phyloP scores from a whole-genome alignment of 2,888 invertebrate species.

The Elegia similella region DNA sequence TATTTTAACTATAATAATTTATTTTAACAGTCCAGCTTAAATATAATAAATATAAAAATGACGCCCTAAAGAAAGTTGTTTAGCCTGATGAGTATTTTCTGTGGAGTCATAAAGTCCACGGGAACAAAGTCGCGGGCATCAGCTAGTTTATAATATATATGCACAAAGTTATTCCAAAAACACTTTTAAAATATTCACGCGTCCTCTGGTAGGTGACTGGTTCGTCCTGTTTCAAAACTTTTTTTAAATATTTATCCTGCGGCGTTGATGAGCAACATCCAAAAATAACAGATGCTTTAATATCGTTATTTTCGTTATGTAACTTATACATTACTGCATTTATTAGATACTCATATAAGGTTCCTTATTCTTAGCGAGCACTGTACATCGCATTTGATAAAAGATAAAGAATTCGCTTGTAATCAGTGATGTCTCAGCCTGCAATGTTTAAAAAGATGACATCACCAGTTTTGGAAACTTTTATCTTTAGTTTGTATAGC shows the following conservation, averaged over 20 bases:
- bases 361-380: not conserved
- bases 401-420: not conserved
- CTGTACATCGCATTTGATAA: not conserved
- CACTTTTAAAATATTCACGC: not conserved
- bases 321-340: not conserved
- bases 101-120: no score
- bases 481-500: constrained; percentile 6
- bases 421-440: not conserved
- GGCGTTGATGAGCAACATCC: not conserved
- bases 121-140: no score
- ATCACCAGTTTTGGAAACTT: constrained; percentile 33
- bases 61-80: no score
- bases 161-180: no score
- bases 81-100: no score
- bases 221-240: not conserved
- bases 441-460: constrained; percentile 30
- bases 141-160: no score
- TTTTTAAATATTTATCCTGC: not conserved
- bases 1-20: no score
- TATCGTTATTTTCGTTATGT: not conserved
- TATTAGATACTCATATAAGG: not conserved
- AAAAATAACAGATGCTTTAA: not conserved
- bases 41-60: no score
- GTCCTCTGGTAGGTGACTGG: not conserved
- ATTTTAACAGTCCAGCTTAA: no score